Base-by-base conservation (phyloP, 2,797 vertebrate species). In the Valencia hispanica region DNA sequence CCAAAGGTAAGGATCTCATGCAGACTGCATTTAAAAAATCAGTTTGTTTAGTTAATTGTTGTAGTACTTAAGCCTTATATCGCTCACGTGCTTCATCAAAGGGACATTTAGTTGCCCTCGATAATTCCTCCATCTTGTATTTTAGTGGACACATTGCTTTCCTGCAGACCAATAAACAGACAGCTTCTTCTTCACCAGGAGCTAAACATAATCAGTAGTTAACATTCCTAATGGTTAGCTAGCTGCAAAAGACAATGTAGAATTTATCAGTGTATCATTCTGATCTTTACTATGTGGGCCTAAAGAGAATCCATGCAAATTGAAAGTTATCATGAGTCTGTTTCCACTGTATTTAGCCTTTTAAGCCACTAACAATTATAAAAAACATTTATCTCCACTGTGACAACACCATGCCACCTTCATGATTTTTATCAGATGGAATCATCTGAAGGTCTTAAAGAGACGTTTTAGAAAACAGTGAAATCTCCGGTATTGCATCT, bases 1-100 rank as follows among this genome's bases (percentile, higher is more conserved):
- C 9, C 81, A 94, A 90, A 97, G 97, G 98, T 99, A 79, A 83
- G 22, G 1, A 61, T 66, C 3, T 39, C 12, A 3, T 0, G 3
- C 14, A 82, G 47, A 73, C 47, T 27, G n/a, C 4, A 59, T 17
- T 63, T 39, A 51, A 41, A 25, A 34, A 48, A 36, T 18, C 1
- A n/a, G 20, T 4, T 57, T 5, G 20, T 5, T 7, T 43, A 0
- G 22, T 63, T 66, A 47, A 34, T 61, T 61, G 17, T 36, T 34
- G 59, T 61, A 20, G 17, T 20, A 61, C 32, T 7, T 34, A 20
- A 11, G 32, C 10, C 34, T 39, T 65, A 25, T 5, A 65, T 39
- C 18, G 12, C 36, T 65, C 10, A 39, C 9, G 10, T 11, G 20
- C 34, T 39, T 65, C 34, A 4, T 65, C 61, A 22, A 65, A 25